These are phyloP conservation scores for Campoplex capitator DNA, from an alignment of 2,888 invertebrate species.

Conservation along the genomic window DNA sequence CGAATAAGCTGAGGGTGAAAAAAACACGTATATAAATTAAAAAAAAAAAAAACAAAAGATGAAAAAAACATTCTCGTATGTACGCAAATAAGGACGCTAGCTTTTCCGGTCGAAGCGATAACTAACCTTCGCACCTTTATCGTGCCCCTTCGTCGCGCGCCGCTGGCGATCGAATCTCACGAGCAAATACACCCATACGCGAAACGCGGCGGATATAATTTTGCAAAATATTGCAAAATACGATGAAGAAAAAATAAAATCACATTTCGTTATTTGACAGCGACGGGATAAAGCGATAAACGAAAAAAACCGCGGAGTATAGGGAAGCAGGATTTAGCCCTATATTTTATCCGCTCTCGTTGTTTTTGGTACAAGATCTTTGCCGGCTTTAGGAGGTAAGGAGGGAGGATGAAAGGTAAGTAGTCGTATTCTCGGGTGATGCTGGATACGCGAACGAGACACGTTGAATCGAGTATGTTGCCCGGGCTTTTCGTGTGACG, in stretches of 20 bases:
- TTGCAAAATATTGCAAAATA: background rate
- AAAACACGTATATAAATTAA: background rate
- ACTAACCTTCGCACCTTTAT: conserved; percentile 62
- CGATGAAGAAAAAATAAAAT: background rate
- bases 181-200: conserved; percentile 17
- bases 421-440: conserved; percentile 13
- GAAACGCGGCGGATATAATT: background rate
- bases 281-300: background rate
- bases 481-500: conserved; percentile 49
- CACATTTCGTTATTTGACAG: background rate
- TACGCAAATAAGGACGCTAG: conserved; percentile 15
- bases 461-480: conserved; percentile 54
- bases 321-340: background rate
- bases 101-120: conserved; percentile 28
- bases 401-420: background rate
- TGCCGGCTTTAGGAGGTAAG: conserved; percentile 18
- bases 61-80: background rate
- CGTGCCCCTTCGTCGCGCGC: conserved; percentile 24
- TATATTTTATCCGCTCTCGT: background rate
- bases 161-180: conserved; percentile 40
- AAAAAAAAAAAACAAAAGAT: background rate
- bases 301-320: background rate
- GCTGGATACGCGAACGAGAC: conserved; percentile 39
- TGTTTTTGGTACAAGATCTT: background rate
- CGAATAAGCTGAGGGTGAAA: background rate